phyloP scores from a whole-genome alignment of 2,113 vertebrate species.

The Microtus pennsylvanicus region DNA sequence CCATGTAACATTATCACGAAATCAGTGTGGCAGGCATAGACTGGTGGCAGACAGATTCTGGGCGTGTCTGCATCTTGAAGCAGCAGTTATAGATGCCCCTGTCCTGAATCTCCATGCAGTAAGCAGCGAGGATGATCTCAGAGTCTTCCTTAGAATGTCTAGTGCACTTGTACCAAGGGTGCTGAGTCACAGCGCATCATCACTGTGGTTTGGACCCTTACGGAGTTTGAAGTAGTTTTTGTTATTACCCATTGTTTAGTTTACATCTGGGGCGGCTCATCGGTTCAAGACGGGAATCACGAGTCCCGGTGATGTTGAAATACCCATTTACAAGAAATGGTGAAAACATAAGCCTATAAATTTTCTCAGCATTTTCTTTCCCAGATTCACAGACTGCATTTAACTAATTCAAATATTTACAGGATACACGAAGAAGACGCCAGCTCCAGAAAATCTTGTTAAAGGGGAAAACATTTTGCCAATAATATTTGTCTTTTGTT shows the following conservation, averaged over 20 bases:
- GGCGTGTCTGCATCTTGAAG: neutral
- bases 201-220: neutral
- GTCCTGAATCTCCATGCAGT: fast-evolving
- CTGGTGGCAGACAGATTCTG: neutral
- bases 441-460: neutral
- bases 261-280: neutral
- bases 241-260: slow-evolving; percentile 52
- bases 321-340: slow-evolving; percentile 26
- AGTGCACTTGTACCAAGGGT: fast-evolving
- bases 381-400: neutral
- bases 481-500: slow-evolving; percentile 7
- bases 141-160: neutral
- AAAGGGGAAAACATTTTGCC: neutral
- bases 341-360: slow-evolving; percentile 6
- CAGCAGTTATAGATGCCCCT: too few relatives aligned
- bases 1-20: neutral
- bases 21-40: neutral
- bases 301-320: slow-evolving; percentile 11
- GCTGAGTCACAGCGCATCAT: neutral
- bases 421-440: neutral
- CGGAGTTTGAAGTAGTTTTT: neutral
- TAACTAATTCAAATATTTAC: slow-evolving; percentile 61
- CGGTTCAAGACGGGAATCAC: neutral
- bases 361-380: slow-evolving; percentile 40
- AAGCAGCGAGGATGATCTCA: neutral